Conservation (phyloP, 1,140 invertebrate species). For the Drepana arcuata region DNA sequence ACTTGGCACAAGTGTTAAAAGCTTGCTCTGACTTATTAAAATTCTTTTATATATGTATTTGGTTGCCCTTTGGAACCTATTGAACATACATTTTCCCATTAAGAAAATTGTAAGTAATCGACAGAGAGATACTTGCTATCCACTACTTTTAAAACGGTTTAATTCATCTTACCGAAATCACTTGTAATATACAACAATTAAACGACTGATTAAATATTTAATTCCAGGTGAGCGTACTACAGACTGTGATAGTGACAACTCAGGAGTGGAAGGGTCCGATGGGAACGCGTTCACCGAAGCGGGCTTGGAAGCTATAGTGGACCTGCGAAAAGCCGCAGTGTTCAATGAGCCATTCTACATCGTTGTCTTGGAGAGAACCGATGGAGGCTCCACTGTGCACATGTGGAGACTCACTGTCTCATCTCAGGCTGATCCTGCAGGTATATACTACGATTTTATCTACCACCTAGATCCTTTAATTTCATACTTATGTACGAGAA, state of each 20-base stretch:
- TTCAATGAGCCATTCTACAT: slow-evolving; percentile 98
- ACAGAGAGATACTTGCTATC: no score
- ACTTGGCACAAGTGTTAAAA: no score
- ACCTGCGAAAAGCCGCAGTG: slow-evolving; percentile 85
- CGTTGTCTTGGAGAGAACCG: slow-evolving; percentile 90
- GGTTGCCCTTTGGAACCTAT: no score
- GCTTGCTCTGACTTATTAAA: no score
- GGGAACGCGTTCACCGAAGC: slow-evolving; percentile 75
- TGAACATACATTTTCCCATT: no score
- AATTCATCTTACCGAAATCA: no score
- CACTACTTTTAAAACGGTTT: no score
- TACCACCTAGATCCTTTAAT: neutral
- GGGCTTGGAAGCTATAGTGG: slow-evolving; percentile 89
- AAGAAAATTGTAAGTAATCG: no score
- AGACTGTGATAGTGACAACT: slow-evolving; percentile 38
- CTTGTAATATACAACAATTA: no score
- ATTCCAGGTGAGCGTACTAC: slow-evolving; percentile 42
- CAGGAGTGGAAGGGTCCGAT: slow-evolving; percentile 41
- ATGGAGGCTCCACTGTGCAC: slow-evolving; percentile 89
- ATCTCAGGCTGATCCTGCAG: slow-evolving; percentile 79
- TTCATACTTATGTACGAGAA: neutral
- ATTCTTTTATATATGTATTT: no score
- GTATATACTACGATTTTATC: slow-evolving; percentile 28
- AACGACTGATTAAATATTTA: no score
- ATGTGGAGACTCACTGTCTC: slow-evolving; percentile 96